These are phyloP conservation scores for Brachyopa scutellaris DNA, from an alignment of 2,888 invertebrate species.

Conservation along the genomic window DNA sequence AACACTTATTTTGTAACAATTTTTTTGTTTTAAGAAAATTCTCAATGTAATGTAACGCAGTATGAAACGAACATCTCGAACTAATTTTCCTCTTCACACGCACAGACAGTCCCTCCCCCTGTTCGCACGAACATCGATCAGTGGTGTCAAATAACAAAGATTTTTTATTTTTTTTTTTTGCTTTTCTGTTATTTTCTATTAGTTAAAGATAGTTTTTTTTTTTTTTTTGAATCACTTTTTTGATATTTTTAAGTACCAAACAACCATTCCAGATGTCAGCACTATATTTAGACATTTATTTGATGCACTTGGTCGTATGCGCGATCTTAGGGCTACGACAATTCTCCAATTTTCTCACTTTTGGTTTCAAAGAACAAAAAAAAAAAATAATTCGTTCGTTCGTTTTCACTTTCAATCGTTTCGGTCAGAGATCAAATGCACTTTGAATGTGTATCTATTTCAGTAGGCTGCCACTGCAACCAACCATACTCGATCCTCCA, in stretches of 20 bases:
- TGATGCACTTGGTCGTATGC: constrained; percentile 66
- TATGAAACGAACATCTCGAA: constrained; percentile 37
- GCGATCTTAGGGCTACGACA: constrained; percentile 43
- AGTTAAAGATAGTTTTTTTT: constrained; percentile 14
- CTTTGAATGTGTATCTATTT: constrained; percentile 29
- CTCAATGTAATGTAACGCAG: constrained; percentile 30
- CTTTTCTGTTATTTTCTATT: neutral
- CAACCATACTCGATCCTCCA: neutral
- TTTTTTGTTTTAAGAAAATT: neutral
- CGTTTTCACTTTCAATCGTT: constrained; percentile 51
- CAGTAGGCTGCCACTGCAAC: constrained; percentile 36
- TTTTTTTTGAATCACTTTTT: constrained; percentile 30
- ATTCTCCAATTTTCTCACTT: neutral
- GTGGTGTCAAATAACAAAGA: constrained; percentile 64
- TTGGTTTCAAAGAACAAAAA: neutral
- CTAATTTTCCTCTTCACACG: constrained; percentile 23
- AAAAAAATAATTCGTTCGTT: neutral
- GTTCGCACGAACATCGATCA: constrained; percentile 4
- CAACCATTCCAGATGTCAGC: constrained; percentile 66
- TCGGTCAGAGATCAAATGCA: constrained; percentile 24
- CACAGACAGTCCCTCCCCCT: constrained; percentile 16
- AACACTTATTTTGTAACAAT: constrained; percentile 8
- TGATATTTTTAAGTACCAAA: constrained; percentile 53
- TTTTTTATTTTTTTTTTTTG: neutral
- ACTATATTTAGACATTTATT: constrained; percentile 61